Percentiles rank a stretch among this genome's conserved stretches.
Evolutionary conservation across 1,140 invertebrate genomes (phyloP).

Genomic region (Drosophila melanica): DNA sequence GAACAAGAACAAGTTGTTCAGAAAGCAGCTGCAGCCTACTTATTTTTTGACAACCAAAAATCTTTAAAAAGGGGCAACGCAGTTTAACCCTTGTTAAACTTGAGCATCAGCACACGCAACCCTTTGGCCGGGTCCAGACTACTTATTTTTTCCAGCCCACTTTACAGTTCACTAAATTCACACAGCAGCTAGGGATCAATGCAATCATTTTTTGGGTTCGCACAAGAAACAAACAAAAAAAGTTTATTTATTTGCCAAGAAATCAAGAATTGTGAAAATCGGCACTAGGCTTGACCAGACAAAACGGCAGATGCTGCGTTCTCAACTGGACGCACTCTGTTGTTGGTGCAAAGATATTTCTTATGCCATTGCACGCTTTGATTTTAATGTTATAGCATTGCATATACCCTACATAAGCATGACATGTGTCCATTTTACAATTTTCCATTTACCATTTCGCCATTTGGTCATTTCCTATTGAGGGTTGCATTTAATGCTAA

Average conservation of each 20-base stretch:
- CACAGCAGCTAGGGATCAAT: constrained; percentile 32
- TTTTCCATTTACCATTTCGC: constrained; percentile 5
- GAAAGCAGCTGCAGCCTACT: constrained; percentile 37
- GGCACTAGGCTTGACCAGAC: constrained; percentile 57
- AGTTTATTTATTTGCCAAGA: constrained; percentile 45
- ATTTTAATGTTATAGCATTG: constrained; percentile 70
- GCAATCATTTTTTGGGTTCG: constrained; percentile 27
- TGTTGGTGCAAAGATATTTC: constrained; percentile 33
- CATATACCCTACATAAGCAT: constrained; percentile 38
- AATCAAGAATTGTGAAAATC: constrained; percentile 1
- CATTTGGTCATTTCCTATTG: constrained; percentile 36
- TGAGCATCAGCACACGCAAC: constrained; percentile 37
- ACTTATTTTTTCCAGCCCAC: constrained; percentile 39
- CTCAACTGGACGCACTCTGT: constrained; percentile 19
- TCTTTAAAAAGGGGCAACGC: constrained; percentile 52
- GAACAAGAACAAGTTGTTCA: constrained; percentile 13
- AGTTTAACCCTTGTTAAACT: constrained; percentile 76
- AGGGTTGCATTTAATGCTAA: constrained; percentile 46
- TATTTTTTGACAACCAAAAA: constrained; percentile 20
- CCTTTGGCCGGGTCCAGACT: constrained; percentile 39
- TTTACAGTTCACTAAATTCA: constrained; percentile 67
- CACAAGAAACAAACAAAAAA: neutral
- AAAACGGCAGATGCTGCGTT: constrained; percentile 54
- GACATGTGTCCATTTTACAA: constrained; percentile 68
- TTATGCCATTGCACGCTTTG: constrained; percentile 75